These are phyloP conservation scores for Xerus rutilus DNA, from an alignment of 2,797 vertebrate genomes.

Conservation along the genomic window DNA sequence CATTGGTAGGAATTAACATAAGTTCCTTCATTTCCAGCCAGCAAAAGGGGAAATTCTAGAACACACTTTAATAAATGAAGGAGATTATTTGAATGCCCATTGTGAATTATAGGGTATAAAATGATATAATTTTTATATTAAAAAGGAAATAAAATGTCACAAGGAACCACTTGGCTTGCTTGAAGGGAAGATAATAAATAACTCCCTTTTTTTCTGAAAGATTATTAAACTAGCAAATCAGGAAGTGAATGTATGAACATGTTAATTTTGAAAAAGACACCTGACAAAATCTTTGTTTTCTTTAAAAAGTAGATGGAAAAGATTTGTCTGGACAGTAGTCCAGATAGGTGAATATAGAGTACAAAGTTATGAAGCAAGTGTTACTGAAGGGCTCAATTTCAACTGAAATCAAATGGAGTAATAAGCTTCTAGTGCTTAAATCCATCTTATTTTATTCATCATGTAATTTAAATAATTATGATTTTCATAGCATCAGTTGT, in stretches of 20 bases:
- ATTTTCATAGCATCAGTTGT: background rate
- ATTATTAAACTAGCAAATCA: constrained; percentile 40
- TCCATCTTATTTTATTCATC: background rate
- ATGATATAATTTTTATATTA: background rate
- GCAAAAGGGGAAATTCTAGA: constrained; percentile 14
- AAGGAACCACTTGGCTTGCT: background rate
- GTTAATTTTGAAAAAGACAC: constrained; percentile 3
- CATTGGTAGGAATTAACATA: background rate
- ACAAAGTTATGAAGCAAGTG: no score
- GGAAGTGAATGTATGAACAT: background rate
- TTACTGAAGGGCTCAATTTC: background rate
- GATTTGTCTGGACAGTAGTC: background rate
- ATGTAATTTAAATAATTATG: background rate
- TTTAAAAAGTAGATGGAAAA: background rate
- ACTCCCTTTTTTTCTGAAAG: background rate
- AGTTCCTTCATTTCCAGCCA: background rate
- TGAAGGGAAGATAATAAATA: background rate
- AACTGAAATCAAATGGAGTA: background rate
- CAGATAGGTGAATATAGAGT: background rate
- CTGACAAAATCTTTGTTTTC: background rate
- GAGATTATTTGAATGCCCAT: background rate
- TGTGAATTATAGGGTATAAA: background rate
- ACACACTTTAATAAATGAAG: background rate
- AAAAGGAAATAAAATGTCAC: background rate
- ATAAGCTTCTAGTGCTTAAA: background rate